Conservation (phyloP, 1,140 invertebrate species). For the Matsumurasca onukii region DNA sequence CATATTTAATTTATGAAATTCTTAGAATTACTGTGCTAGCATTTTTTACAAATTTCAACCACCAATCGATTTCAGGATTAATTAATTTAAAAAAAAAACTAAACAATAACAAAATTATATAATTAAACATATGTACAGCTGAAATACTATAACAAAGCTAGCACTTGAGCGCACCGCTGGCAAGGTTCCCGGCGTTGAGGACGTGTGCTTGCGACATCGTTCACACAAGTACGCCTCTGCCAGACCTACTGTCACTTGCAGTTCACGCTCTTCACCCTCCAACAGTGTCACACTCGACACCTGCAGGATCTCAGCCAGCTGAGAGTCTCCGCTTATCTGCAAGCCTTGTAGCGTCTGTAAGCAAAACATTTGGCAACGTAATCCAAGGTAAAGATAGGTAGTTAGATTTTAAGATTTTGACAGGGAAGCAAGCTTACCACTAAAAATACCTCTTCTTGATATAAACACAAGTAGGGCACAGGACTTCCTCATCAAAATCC, state of each 20-base stretch:
- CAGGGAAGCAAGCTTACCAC: too few relatives aligned
- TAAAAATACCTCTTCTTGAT: too few relatives aligned
- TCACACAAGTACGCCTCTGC: neutral
- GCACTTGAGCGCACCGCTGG: neutral
- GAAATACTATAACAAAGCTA: neutral
- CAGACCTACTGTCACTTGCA: neutral
- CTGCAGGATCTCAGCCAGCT: slow-evolving; percentile 37
- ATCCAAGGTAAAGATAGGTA: neutral
- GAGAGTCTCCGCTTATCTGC: slow-evolving; percentile 29
- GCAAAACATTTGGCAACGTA: slow-evolving; percentile 2
- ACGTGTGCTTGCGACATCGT: slow-evolving; percentile 1
- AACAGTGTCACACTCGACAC: slow-evolving; percentile 28
- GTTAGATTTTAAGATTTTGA: neutral
- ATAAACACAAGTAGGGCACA: too few relatives aligned
- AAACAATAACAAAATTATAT: too few relatives aligned
- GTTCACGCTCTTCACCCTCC: neutral
- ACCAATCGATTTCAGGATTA: too few relatives aligned
- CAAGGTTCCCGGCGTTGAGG: neutral
- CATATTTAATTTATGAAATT: too few relatives aligned
- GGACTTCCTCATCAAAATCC: too few relatives aligned
- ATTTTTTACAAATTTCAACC: too few relatives aligned
- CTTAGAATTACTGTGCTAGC: too few relatives aligned
- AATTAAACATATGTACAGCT: too few relatives aligned
- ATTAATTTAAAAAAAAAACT: too few relatives aligned
- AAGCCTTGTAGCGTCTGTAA: slow-evolving; percentile 27